phyloP scores from a whole-genome alignment of 2,113 vertebrate genomes.

The Protomyctophum bolini region DNA sequence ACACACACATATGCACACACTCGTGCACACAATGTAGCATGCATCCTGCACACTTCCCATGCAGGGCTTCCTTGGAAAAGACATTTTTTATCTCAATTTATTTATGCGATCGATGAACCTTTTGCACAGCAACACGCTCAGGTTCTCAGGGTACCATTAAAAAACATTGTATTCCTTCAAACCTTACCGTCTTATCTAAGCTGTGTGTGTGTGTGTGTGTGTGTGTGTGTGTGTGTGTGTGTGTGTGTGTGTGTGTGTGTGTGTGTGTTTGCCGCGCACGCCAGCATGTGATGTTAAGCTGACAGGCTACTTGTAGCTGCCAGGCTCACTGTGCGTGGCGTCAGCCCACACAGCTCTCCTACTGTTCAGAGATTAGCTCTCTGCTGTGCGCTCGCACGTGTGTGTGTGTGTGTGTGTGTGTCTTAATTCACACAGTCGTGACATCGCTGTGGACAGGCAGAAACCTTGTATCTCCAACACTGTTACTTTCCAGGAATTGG shows the following conservation, averaged over 20 bases:
- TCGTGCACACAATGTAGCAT: too few relatives aligned
- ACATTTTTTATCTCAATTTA: neutral
- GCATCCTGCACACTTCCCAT: too few relatives aligned
- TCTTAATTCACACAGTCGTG: neutral
- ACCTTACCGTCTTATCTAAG: too few relatives aligned
- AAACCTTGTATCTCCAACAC: too few relatives aligned
- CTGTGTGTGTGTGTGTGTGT: neutral
- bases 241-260: neutral
- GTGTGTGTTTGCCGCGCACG: neutral
- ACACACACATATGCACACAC: too few relatives aligned
- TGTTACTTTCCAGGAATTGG: too few relatives aligned
- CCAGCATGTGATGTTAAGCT: constrained; percentile 1
- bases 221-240: constrained; percentile 11
- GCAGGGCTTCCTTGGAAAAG: too few relatives aligned
- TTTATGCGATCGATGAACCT: neutral
- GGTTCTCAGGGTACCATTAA: too few relatives aligned
- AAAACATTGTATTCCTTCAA: too few relatives aligned
- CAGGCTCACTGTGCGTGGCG: neutral
- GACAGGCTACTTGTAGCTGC: constrained; percentile 18
- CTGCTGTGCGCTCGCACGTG: neutral
- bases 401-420: neutral
- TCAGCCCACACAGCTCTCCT: neutral
- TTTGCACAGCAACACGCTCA: neutral
- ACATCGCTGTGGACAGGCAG: too few relatives aligned
- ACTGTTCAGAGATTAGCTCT: constrained; percentile 4